These are phyloP conservation scores for Ursus arctos DNA, from an alignment of 2,113 vertebrate species.

Conservation along the genomic window DNA sequence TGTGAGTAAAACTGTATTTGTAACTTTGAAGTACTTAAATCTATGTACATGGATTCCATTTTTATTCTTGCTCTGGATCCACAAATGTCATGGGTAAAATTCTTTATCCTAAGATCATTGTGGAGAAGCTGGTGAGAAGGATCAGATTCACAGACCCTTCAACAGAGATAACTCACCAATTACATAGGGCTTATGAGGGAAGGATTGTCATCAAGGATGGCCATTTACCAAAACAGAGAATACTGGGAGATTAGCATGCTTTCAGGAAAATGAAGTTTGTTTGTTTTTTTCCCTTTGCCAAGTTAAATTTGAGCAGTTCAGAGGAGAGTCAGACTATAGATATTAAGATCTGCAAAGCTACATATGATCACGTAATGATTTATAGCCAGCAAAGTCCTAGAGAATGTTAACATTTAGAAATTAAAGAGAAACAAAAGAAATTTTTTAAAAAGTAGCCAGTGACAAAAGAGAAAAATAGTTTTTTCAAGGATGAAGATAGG, in stretches of 20 bases:
- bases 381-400: not conserved
- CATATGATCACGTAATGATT: not conserved
- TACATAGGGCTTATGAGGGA: rapidly evolving
- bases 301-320: not conserved
- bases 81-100: not conserved
- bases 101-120: not conserved
- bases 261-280: not conserved
- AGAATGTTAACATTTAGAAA: not conserved
- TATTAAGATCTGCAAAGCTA: not conserved
- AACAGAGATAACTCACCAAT: not conserved
- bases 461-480: not conserved
- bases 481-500: not conserved
- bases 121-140: not conserved
- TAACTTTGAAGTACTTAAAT: not conserved
- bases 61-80: not conserved
- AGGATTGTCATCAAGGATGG: not conserved
- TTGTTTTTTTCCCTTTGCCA: not conserved
- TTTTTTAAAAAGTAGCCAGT: not conserved
- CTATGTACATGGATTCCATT: not conserved
- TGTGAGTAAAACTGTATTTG: not conserved
- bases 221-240: too few relatives aligned
- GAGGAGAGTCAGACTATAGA: not conserved
- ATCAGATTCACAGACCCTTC: rapidly evolving
- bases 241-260: not conserved
- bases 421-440: not conserved